A percentile compares a stretch with the other conserved stretches of the same genome.
phyloP scores from a whole-genome alignment of 2,797 vertebrate genomes.

The Muscicapa striata region DNA sequence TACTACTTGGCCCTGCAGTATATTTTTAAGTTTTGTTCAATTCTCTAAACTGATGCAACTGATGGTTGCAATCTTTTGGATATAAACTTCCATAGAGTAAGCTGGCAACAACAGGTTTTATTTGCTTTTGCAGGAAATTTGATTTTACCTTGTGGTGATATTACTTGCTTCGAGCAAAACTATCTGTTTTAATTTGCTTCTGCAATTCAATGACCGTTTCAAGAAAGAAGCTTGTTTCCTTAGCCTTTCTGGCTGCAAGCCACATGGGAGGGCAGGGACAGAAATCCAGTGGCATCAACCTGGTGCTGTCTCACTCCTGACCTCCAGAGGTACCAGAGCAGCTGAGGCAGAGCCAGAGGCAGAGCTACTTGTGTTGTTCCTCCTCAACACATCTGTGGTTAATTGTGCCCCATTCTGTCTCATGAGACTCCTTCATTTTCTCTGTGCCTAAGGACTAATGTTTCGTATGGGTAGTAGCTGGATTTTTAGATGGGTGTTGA shows the following conservation, averaged over 20 bases:
- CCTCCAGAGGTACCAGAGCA: background rate
- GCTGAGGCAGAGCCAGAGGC: background rate
- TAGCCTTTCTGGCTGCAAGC: background rate
- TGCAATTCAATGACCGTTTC: background rate
- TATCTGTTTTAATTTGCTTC: background rate
- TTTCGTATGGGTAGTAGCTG: background rate
- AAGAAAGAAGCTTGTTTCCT: background rate
- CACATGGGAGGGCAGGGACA: background rate
- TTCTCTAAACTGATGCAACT: background rate
- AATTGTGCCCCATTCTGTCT: background rate
- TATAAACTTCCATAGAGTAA: background rate
- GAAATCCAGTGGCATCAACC: background rate
- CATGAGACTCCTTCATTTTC: background rate
- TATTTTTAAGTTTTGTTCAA: background rate
- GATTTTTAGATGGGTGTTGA: background rate
- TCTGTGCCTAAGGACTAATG: background rate
- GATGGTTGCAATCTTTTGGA: accelerated
- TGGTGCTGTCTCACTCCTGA: background rate
- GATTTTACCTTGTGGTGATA: background rate
- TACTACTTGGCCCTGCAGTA: background rate
- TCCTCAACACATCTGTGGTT: background rate
- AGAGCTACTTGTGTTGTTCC: background rate
- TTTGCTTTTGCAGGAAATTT: background rate
- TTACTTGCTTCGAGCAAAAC: background rate
- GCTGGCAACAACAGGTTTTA: background rate